Evolutionary conservation across 2,113 vertebrate genomes (phyloP), one percentile per base, ranked within the genome.

Genomic region (Phalacrocorax pelagicus): DNA sequence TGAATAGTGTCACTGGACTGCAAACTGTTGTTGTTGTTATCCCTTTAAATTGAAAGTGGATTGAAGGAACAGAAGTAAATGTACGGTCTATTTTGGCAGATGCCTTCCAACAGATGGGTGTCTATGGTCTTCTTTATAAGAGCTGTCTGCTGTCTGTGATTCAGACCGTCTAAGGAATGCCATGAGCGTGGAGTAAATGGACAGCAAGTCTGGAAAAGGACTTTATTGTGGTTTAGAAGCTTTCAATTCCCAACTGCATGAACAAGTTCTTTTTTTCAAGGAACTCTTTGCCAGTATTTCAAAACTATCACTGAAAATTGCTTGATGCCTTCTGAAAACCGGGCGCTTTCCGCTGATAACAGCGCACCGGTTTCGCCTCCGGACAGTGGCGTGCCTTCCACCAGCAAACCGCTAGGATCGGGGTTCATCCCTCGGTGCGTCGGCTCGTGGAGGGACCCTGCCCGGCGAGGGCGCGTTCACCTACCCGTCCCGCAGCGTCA

Each of bases 221-320:
- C 94, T 98, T 97, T 97, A 94, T 97, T 97, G 97, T 97, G 94
- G 94, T 97, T 98, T 96, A 96, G 94, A 94, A 97, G 97, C 97
- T 95, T 96, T 79, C 96, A 96, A 90, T 94, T 96, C 96, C 92
- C 91, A 95, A 94, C 96, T 85, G 87, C 96, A 97, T 88, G 97
- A 81, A 72, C 77, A 78, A 96, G 88, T 97, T 94, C 86, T 92
- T 96, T 78, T 92, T 96, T 92, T 87, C 61, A 86, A 97, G 81
- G 34, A 88, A 95, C 88, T 97, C 82, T 86, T 62, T 73, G 85
- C 89, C 95, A 97, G 89, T 58, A 83, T 95, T 97, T 93, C 94
- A 91, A 81, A 96, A 96, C 84, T 42, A 84, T 69, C 85, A 65
- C 6, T 62, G 85, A 49, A 83, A 42, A 9, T 70, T 21, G 42